These are phyloP conservation scores for Pseudois nayaur DNA, from an alignment of 2,113 vertebrate species.

Conservation along the genomic window DNA sequence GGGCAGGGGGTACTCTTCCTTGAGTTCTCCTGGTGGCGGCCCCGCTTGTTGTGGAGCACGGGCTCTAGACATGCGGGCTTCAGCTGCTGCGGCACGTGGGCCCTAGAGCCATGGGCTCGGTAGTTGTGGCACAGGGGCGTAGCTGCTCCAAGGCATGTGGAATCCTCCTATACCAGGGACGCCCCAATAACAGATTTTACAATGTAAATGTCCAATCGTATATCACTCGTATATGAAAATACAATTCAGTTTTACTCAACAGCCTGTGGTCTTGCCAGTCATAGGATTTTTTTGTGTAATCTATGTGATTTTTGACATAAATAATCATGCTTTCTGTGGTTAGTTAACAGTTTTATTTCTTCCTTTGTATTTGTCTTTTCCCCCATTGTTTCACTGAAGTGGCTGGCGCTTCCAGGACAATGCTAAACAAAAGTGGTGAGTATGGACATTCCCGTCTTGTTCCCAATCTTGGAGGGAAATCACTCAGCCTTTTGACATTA, in stretches of 20 bases:
- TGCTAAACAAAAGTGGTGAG: neutral
- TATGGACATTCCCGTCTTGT: neutral
- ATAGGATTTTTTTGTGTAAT: neutral
- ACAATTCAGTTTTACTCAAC: neutral
- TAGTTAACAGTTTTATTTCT: neutral
- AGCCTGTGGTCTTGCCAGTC: neutral
- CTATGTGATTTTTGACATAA: neutral
- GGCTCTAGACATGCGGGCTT: rapidly evolving
- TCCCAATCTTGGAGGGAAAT: neutral
- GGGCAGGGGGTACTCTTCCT: too few species aligned
- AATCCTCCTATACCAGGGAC: neutral
- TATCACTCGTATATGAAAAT: neutral
- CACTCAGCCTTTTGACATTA: too few species aligned
- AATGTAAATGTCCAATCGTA: neutral
- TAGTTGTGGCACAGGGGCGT: neutral
- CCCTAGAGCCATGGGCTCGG: neutral
- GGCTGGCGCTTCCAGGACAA: neutral
- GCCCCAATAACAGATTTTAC: neutral
- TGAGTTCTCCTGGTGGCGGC: rapidly evolving
- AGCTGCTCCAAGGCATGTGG: neutral
- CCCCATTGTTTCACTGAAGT: neutral
- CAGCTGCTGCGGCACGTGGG: neutral
- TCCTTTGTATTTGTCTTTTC: neutral
- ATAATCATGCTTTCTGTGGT: neutral
- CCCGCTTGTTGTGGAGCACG: neutral